Base-by-base conservation (phyloP, 2,113 vertebrate genomes). In the Ptyas mucosa region DNA sequence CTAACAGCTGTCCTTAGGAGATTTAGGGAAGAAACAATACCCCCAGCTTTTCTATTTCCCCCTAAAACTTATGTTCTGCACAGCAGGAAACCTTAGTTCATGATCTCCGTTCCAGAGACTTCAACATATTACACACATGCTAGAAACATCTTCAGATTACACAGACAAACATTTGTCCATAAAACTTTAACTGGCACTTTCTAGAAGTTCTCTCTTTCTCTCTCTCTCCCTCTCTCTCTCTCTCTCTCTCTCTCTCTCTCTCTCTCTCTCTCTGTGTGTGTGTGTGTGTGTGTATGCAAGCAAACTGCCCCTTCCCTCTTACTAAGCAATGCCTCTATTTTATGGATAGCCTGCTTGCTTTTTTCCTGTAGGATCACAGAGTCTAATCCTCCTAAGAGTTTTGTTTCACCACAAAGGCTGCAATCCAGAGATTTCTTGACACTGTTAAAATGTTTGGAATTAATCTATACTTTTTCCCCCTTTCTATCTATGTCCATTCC, bases 131-230 rank as follows among this genome's bases (percentile, higher is more conserved):
- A 98, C 97, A 96, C 97, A 98, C 97, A 98, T 97, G 97, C 97
- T 98, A 98, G 98, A 98, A 98, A 97, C 96, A 96, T 92, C 97
- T 98, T 98, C 98, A 95, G 97, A 96, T 98, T 98, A 98, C 98
- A 98, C 97, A 97, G 97, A 97, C 94, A 29, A 96, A 95, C 96
- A 96, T 96, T 97, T 91, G 96, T 97, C 94, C 95, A 91, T 94
- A 94, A 95, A 95, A 96, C 96, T 95, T 95, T 92, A 85, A 97
- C 64, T 94, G 92, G 93, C 96, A 34, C 94, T 94, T 61, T 96
- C 93, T 95, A 92, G 94, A 95, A 34, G 34, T 94, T 46, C 0
- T 46, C 43, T 46, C 3, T 46, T 4, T 46, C 43, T 46, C 43
- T 46, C 43, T 46, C 43, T 46, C 43, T 46, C 43, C 5, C 43